Evolutionary conservation across 1,140 invertebrate species (phyloP), one percentile per base, ranked within the genome.

Genomic region (Ceratina calcarata): DNA sequence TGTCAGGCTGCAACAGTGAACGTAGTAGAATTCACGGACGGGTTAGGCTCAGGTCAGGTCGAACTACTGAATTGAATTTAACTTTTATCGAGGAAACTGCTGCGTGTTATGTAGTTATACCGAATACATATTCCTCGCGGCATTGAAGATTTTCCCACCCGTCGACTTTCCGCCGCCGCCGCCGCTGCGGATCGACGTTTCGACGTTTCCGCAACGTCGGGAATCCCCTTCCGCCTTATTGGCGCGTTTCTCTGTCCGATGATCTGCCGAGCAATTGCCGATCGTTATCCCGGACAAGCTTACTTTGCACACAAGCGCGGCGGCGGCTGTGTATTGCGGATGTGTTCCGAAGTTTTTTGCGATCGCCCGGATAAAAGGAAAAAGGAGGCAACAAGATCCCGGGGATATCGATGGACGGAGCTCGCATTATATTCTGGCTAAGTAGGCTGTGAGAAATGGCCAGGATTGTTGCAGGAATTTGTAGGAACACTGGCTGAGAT

Each of bases 201-300:
- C 67, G 61, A 74, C 62, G 80, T 82, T 86, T 86, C 76, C 83
- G 66, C 73, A 70, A 82, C 68, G 75, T 81, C 75, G 75, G 65
- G 51, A 73, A 85, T 82, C 79, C 55, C 57, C 51, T 85, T 78
- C 69, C 83, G 53, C 45, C 27, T 79, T 57, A 66, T 81, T 69
- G 74, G 22, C 83, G 53, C 64, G 58, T 22, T 18, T 67, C 37
- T 18, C 58, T 67, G 60, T 81, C 60, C 66, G 71, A 69, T 74
- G 62, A 61, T 85, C 57, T 62, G 37, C 15, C 24, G 61, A 45
- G 71, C 24, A 81, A 58, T 73, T 65, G 53, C 24, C 51, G 66
- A 75, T 37, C 55, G 27, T 66, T 65, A 24, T 69, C 67, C 57
- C 32, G 32, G 24, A 49, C 32, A 37, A 45, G 12, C n/a, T 12